Evolutionary conservation across 2,888 invertebrate species (phyloP).

Genomic region (Temnothorax ravouxi): DNA sequence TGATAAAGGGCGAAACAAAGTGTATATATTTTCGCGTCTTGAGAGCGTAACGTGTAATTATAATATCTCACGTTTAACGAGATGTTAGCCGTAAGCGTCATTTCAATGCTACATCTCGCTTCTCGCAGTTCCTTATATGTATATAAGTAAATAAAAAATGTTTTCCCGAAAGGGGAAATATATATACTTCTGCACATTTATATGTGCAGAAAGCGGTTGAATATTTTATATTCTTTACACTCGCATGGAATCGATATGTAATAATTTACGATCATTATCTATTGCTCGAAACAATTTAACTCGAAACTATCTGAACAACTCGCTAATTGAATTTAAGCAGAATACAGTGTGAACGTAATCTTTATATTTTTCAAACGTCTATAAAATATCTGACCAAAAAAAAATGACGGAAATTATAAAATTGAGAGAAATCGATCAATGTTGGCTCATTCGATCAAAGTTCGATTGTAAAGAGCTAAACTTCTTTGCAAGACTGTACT

Average conservation of each 20-base stretch:
- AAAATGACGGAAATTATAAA: not conserved
- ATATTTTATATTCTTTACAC: not conserved
- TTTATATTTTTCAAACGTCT: not conserved
- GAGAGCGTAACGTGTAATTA: slow-evolving; percentile 36
- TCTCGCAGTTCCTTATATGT: not conserved
- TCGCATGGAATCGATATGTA: not conserved
- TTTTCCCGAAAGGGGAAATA: not conserved
- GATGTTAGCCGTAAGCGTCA: slow-evolving; percentile 19
- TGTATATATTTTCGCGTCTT: slow-evolving; percentile 26
- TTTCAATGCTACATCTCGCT: slow-evolving; percentile 16
- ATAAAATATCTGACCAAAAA: not conserved
- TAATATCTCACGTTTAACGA: slow-evolving; percentile 36
- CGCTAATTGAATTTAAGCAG: not conserved
- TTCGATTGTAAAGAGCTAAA: slow-evolving; percentile 35
- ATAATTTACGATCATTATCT: not conserved
- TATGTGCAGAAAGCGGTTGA: not conserved
- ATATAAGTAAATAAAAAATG: not conserved
- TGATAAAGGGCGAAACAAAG: slow-evolving; percentile 39
- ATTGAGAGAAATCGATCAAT: not conserved
- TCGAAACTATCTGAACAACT: not conserved
- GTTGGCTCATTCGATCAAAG: not conserved
- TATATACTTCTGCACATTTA: too few relatives aligned
- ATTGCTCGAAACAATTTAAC: not conserved
- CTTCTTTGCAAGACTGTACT: slow-evolving; percentile 73
- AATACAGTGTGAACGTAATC: not conserved